These are phyloP conservation scores for Xenentodon cancila DNA, from an alignment of 2,797 vertebrate genomes.

Conservation along the genomic window DNA sequence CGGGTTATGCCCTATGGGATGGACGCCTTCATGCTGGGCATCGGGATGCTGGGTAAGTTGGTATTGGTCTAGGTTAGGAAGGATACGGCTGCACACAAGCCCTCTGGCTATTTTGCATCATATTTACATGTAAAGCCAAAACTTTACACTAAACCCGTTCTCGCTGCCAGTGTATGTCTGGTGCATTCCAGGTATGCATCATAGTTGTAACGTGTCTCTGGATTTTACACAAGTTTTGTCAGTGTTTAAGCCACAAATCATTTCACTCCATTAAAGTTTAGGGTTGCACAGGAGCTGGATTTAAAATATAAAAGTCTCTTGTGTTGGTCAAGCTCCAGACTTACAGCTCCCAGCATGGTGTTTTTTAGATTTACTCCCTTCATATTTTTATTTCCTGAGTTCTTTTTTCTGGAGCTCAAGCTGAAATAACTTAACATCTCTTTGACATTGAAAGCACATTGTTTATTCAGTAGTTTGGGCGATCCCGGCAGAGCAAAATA, in stretches of 20 bases:
- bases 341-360: too few relatives aligned
- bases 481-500: too few relatives aligned
- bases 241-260: background rate
- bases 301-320: background rate
- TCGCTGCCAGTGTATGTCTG: background rate
- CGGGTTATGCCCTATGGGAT: constrained; percentile 99
- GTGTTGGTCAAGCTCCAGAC: background rate
- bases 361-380: too few relatives aligned
- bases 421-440: background rate
- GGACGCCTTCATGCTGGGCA: constrained; percentile 99
- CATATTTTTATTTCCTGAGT: background rate
- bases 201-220: background rate
- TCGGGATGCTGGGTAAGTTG: constrained; percentile 97
- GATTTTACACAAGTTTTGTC: background rate
- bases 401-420: background rate
- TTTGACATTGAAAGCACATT: background rate
- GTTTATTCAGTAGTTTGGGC: too few relatives aligned
- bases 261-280: background rate
- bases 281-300: background rate
- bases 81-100: constrained; percentile 23
- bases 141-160: background rate
- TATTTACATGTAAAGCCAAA: background rate
- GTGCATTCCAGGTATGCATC: background rate
- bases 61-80: constrained; percentile 62
- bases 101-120: constrained; percentile 9